Conservation (phyloP, 2,113 vertebrate species). For the Aegypius monachus region DNA sequence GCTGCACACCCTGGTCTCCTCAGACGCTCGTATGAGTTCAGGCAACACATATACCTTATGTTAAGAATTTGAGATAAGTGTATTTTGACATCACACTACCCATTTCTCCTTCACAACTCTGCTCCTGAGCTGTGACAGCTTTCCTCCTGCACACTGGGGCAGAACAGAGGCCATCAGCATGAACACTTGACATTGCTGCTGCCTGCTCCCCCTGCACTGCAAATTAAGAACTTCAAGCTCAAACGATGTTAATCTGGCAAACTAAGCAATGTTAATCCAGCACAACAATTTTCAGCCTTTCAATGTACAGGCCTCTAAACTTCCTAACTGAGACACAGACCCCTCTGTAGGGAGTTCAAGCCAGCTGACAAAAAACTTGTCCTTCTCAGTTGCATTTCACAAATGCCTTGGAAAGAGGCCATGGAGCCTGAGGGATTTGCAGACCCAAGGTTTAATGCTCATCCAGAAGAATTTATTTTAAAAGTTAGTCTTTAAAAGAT, state of each 20-base stretch:
- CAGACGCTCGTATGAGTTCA: rapidly evolving
- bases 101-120: background rate
- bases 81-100: background rate
- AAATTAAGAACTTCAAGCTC: background rate
- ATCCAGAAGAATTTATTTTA: background rate
- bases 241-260: background rate
- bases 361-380: background rate
- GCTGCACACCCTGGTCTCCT: background rate
- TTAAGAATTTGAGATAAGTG: background rate
- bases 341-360: background rate
- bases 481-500: background rate
- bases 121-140: background rate
- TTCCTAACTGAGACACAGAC: background rate
- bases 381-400: background rate
- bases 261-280: background rate
- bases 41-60: rapidly evolving
- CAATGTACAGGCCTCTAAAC: background rate
- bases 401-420: background rate
- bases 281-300: background rate
- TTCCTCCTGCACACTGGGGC: background rate
- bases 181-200: background rate
- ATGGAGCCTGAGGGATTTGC: background rate
- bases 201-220: background rate
- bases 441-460: background rate
- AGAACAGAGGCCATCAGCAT: background rate